Percentiles rank a stretch among this genome's conserved stretches.
These are phyloP conservation scores for Caenorhabditis elegans DNA, from an alignment of 1,140 invertebrate species.

Conservation along the genomic window DNA sequence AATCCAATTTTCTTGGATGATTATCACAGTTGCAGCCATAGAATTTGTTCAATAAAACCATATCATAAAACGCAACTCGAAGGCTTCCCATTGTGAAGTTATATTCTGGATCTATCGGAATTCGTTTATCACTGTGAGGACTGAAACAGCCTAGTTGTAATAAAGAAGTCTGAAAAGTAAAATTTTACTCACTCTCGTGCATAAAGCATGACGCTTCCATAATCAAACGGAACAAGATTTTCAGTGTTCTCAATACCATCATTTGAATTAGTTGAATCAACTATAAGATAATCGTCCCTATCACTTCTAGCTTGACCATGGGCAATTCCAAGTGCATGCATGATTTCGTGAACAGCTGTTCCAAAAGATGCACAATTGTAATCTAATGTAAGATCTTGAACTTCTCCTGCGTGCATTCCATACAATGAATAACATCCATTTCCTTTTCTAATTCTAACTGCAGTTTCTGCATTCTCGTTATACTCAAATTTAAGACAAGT, in stretches of 20 bases:
- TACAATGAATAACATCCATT: neutral
- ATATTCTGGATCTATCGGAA: neutral
- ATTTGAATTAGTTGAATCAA: neutral
- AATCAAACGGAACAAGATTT: neutral
- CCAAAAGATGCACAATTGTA: neutral
- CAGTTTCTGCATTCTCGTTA: neutral
- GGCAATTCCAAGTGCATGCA: neutral
- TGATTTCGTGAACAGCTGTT: neutral
- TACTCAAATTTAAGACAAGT: neutral
- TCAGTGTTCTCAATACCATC: neutral
- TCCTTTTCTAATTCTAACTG: neutral
- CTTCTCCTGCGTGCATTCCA: neutral
- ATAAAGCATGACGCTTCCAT: neutral
- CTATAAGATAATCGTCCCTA: neutral
- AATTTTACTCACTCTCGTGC: neutral
- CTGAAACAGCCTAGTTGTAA: too few species aligned
- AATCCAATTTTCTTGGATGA: neutral
- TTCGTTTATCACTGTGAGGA: neutral
- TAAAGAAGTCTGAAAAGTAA: too few species aligned
- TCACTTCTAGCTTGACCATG: neutral
- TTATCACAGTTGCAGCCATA: neutral
- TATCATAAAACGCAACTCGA: neutral
- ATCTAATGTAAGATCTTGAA: neutral
- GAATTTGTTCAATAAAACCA: neutral
- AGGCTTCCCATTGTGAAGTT: slow-evolving; percentile 16